phyloP scores from a whole-genome alignment of 1,140 invertebrate genomes.

The Gryon sp. region DNA sequence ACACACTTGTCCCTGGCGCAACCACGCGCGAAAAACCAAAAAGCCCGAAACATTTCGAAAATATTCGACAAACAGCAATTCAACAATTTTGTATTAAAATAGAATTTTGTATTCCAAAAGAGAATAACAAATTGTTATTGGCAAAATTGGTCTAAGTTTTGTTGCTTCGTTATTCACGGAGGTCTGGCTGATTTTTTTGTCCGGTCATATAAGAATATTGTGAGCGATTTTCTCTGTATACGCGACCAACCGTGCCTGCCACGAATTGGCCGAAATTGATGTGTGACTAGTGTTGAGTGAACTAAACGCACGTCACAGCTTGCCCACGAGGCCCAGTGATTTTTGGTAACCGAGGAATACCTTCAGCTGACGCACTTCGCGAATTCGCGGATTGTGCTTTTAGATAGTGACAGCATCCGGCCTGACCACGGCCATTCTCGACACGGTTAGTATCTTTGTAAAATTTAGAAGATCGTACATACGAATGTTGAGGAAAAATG shows the following conservation, averaged over 20 bases:
- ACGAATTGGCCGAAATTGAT: background rate
- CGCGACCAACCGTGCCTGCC: background rate
- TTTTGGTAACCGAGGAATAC: background rate
- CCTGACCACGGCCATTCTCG: slow-evolving; percentile 80
- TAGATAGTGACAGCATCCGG: slow-evolving; percentile 77
- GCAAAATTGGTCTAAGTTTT: too few relatives aligned
- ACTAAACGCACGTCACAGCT: too few relatives aligned
- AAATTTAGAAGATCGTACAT: too few relatives aligned
- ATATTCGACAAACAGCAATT: too few relatives aligned
- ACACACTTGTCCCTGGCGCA: slow-evolving; percentile 61
- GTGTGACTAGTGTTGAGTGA: background rate
- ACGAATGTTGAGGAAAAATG: too few relatives aligned
- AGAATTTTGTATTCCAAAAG: too few relatives aligned
- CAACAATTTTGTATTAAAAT: too few relatives aligned
- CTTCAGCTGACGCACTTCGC: background rate
- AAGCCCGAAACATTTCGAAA: too few relatives aligned
- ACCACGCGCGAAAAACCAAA: slow-evolving; percentile 68
- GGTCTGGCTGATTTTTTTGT: slow-evolving; percentile 15
- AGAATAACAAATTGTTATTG: too few relatives aligned
- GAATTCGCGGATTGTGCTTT: slow-evolving; percentile 72
- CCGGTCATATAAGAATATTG: background rate
- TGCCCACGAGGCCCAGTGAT: too few relatives aligned
- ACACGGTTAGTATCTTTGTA: slow-evolving; percentile 79
- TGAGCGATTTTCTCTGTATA: background rate
- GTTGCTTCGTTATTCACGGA: too few relatives aligned